These are phyloP conservation scores for Drosophila ohnishii DNA, from an alignment of 1,140 invertebrate genomes.

Conservation along the genomic window DNA sequence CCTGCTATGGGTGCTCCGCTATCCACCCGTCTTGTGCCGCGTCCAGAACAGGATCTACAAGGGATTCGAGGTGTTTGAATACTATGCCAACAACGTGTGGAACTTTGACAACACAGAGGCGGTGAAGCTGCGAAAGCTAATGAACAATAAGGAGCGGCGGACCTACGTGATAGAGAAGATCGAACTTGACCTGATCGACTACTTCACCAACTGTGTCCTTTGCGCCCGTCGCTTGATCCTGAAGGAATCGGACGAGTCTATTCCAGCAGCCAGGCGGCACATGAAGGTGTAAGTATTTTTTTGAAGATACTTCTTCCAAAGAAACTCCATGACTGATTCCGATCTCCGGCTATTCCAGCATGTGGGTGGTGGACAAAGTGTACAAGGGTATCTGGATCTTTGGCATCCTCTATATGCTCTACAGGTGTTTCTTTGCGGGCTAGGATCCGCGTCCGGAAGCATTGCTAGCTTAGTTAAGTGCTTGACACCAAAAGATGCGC, in stretches of 20 bases:
- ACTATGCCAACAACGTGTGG: constrained; percentile 94
- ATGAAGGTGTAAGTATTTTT: constrained; percentile 87
- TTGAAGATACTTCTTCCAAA: constrained; percentile 63
- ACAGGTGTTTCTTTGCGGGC: constrained; percentile 69
- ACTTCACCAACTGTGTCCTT: constrained; percentile 89
- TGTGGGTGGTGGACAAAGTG: constrained; percentile 80
- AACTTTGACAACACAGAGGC: constrained; percentile 88
- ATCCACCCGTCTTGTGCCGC: constrained; percentile 90
- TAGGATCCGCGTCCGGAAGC: constrained; percentile 24
- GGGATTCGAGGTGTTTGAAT: constrained; percentile 93
- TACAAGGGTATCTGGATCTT: constrained; percentile 75
- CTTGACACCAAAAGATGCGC: constrained; percentile 68
- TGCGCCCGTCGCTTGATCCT: constrained; percentile 90
- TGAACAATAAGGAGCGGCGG: constrained; percentile 87
- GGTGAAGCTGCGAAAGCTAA: constrained; percentile 83
- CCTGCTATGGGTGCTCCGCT: constrained; percentile 89
- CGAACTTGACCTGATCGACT: constrained; percentile 88
- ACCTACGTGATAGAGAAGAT: constrained; percentile 89
- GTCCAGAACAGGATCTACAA: constrained; percentile 91
- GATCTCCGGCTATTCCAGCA: constrained; percentile 44
- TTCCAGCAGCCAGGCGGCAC: constrained; percentile 91
- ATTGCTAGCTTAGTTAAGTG: constrained; percentile 59
- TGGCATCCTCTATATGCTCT: constrained; percentile 68
- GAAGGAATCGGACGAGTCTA: constrained; percentile 91
- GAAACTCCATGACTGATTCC: neutral